Evolutionary conservation across 2,113 vertebrate species (phyloP), one percentile per base, ranked within the genome.

Genomic region (Saguinus midas): DNA sequence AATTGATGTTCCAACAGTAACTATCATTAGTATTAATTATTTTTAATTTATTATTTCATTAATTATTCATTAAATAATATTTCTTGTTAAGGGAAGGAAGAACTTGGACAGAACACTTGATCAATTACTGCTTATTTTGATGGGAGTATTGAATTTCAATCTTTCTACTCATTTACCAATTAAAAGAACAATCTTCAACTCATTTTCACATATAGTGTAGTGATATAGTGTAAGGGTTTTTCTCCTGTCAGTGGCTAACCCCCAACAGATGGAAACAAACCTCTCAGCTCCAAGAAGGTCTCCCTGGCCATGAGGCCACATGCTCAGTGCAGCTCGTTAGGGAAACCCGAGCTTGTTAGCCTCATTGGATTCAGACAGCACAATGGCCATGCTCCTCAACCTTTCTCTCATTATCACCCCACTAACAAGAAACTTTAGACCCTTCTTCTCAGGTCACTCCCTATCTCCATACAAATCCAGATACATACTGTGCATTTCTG

Each of bases 281-380:
- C 3, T 68, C 66, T 75, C 29, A 18, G 20, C 12, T 61, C 16
- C 50, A 25, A 58, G n/a, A 4, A 10, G 16, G 1, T 64, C 84
- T 73, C 25, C 5, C 29, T 32, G 45, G 20, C 57, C 3, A 0
- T 1, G 27, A 25, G 58, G n/a, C 14, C n/a, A 18, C 8, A 1
- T n/a, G 40, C 27, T 79, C 83, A 43, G 2, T 6, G 0, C 17
- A 4, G 12, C 57, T 1, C 25, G 8, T 81, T 23, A 20, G 18
- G 2, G 14, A 58, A 84, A 32, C 17, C 43, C 5, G 0, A 1
- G n/a, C 73, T 32, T 45, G 43, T 11, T 1, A 66, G 1, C 13
- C 8, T 72, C 48, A n/a, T 5, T 4, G 14, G 61, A 25, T 35
- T 52, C 35, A 66, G 76, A 40, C 6, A 40, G 6, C 25, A 7